Evolutionary conservation across 2,888 invertebrate species (phyloP).

Genomic region (Pyralis farinalis): DNA sequence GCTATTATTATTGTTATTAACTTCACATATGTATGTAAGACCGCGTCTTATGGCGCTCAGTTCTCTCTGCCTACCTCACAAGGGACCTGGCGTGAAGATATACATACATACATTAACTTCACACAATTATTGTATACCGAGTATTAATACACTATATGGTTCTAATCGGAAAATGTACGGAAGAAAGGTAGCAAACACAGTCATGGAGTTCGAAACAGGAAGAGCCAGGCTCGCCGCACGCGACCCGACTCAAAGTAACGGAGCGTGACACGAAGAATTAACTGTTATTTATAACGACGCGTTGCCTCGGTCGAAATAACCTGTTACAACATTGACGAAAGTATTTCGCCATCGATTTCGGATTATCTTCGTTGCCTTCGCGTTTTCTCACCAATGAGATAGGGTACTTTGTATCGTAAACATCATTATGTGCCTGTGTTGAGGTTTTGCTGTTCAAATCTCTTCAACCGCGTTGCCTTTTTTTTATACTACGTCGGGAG

Average conservation of each 20-base stretch:
- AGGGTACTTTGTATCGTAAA: constrained; percentile 1
- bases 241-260: constrained; percentile 69
- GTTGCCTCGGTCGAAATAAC: constrained; percentile 47
- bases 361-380: constrained; percentile 18
- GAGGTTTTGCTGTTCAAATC: not conserved
- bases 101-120: too few species aligned
- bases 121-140: too few species aligned
- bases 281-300: constrained; percentile 69
- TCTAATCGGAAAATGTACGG: constrained; percentile 14
- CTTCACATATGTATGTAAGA: too few species aligned
- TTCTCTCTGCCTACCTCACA: too few species aligned
- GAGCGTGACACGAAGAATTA: constrained; percentile 75
- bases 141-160: too few species aligned
- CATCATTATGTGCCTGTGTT: constrained; percentile 1
- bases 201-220: constrained; percentile 57
- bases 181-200: constrained; percentile 40
- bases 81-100: too few species aligned
- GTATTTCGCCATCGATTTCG: constrained; percentile 49
- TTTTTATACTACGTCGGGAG: too few species aligned
- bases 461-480: too few species aligned
- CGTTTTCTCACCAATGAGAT: constrained; percentile 17
- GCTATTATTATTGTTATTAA: too few species aligned
- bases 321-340: constrained; percentile 60
- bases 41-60: too few species aligned
- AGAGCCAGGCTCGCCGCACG: constrained; percentile 68